Evolutionary conservation across 2,888 invertebrate genomes (phyloP).

Genomic region (Melikaiella ostensackeni): DNA sequence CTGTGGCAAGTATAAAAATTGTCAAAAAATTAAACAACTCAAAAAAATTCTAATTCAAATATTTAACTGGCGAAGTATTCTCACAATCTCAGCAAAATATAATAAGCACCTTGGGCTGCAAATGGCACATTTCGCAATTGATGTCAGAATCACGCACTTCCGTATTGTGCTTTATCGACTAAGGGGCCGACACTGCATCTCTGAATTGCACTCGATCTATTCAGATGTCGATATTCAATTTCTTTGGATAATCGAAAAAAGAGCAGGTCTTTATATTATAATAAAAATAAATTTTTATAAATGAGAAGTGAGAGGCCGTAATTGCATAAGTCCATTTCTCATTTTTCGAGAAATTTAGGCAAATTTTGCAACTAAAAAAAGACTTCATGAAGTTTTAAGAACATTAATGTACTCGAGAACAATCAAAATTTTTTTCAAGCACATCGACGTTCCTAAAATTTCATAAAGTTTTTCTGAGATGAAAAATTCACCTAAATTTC

Average conservation of each 20-base stretch:
- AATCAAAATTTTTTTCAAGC: no score
- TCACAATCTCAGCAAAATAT: neutral
- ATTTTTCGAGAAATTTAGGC: no score
- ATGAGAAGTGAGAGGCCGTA: no score
- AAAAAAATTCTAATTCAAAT: neutral
- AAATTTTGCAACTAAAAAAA: no score
- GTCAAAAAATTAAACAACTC: neutral
- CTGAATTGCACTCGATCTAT: neutral
- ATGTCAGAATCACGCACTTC: neutral
- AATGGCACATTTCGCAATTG: neutral
- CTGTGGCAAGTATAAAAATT: neutral
- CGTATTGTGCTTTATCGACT: neutral
- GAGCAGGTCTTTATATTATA: neutral
- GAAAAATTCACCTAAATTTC: no score
- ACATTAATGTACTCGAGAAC: no score
- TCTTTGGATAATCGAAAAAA: neutral
- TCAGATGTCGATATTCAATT: neutral
- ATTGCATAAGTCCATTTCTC: no score
- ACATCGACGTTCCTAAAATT: no score
- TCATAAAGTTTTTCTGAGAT: no score
- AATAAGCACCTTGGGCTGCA: neutral
- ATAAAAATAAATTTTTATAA: no score
- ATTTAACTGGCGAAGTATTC: neutral
- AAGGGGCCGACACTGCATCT: neutral
- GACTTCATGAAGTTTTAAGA: no score